Evolutionary conservation across 1,140 invertebrate genomes (phyloP).

Genomic region (Nylanderia fulva): DNA sequence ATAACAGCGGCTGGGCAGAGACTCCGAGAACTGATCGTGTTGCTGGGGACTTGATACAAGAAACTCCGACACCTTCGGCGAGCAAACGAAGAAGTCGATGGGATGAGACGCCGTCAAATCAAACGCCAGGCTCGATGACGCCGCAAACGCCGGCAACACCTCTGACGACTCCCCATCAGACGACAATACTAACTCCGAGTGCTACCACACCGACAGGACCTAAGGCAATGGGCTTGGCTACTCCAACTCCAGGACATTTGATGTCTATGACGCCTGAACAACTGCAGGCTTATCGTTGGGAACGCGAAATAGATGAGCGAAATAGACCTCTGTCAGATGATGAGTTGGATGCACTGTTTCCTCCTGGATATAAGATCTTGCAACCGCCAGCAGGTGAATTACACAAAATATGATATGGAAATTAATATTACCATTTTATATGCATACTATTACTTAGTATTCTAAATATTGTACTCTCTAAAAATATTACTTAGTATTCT

Average conservation of each 20-base stretch:
- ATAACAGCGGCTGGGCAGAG: slow-evolving; percentile 98
- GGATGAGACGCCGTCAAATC: slow-evolving; percentile 98
- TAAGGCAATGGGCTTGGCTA: slow-evolving; percentile 99
- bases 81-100: slow-evolving; percentile 95
- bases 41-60: slow-evolving; percentile 93
- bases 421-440: not conserved
- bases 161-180: slow-evolving; percentile 88
- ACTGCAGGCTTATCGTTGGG: slow-evolving; percentile 99
- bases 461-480: too few species aligned
- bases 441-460: not conserved
- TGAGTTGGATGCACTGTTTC: slow-evolving; percentile 98
- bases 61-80: slow-evolving; percentile 96
- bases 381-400: slow-evolving; percentile 94
- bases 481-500: not conserved
- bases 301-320: slow-evolving; percentile 99
- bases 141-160: slow-evolving; percentile 91
- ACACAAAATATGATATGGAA: not conserved
- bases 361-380: slow-evolving; percentile 98
- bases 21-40: slow-evolving; percentile 97
- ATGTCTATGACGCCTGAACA: slow-evolving; percentile 99
- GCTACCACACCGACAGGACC: slow-evolving; percentile 95
- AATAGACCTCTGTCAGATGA: slow-evolving; percentile 98
- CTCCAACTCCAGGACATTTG: slow-evolving; percentile 97
- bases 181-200: slow-evolving; percentile 88
- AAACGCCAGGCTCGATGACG: slow-evolving; percentile 91